These are phyloP conservation scores for Silurus meridionalis DNA, from an alignment of 2,113 vertebrate genomes.

Conservation along the genomic window DNA sequence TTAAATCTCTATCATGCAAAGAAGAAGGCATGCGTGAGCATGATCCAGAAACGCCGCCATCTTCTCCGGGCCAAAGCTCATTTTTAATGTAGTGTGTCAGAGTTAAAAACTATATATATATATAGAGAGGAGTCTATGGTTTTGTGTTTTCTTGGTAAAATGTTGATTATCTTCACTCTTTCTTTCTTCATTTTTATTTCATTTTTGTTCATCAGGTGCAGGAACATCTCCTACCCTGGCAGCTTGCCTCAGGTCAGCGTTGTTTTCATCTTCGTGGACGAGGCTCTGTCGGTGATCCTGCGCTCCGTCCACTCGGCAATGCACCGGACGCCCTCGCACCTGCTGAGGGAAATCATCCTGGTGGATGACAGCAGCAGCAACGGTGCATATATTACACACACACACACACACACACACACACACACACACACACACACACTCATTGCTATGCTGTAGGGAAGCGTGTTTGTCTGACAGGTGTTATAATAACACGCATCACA, in stretches of 20 bases:
- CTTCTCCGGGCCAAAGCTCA: too few species aligned
- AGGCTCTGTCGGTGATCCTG: conserved; percentile 91
- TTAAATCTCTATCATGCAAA: too few species aligned
- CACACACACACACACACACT: neutral
- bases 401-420: neutral
- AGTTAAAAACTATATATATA: too few species aligned
- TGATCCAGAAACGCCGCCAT: too few species aligned
- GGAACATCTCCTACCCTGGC: conserved; percentile 85
- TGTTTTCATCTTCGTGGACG: conserved; percentile 97
- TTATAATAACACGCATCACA: conserved; percentile 12
- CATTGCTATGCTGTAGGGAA: conserved; percentile 25
- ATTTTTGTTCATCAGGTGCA: conserved; percentile 76
- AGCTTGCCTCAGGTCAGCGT: conserved; percentile 92
- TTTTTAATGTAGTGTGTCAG: too few species aligned
- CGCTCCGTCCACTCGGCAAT: conserved; percentile 92
- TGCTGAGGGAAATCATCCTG: conserved; percentile 95
- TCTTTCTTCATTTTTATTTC: neutral
- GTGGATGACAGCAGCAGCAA: conserved; percentile 96
- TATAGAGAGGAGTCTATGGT: too few species aligned
- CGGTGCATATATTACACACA: conserved; percentile 70
- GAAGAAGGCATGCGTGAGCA: too few species aligned
- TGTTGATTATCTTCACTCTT: neutral
- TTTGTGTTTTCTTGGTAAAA: too few species aligned
- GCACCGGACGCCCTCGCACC: conserved; percentile 83
- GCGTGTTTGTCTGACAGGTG: conserved; percentile 39